Conservation (phyloP, 2,797 vertebrate species). For the Alosa sapidissima region DNA sequence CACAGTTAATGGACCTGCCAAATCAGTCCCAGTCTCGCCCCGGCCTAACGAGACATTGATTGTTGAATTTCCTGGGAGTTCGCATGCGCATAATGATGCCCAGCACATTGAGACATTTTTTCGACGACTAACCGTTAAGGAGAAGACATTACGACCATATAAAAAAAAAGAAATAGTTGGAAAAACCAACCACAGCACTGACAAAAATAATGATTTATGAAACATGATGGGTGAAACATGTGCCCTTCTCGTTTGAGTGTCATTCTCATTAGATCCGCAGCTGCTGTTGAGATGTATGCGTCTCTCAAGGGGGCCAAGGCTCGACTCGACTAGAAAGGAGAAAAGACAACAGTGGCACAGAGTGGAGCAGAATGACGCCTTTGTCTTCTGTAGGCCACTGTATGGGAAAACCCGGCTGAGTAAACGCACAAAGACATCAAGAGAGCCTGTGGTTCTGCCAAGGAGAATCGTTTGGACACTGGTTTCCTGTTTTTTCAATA, state of each 20-base stretch:
- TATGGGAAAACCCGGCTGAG: slow-evolving; percentile 22
- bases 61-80: slow-evolving; percentile 69
- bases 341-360: neutral
- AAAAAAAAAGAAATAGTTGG: neutral
- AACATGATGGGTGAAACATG: slow-evolving; percentile 50
- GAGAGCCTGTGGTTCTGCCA: neutral
- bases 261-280: slow-evolving; percentile 37
- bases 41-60: slow-evolving; percentile 73
- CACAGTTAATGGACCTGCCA: slow-evolving; percentile 75
- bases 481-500: neutral
- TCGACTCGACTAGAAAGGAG: neutral
- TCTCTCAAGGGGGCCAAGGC: slow-evolving; percentile 38
- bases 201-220: slow-evolving; percentile 45
- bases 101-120: slow-evolving; percentile 54
- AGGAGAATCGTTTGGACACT: slow-evolving; percentile 28
- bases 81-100: slow-evolving; percentile 58
- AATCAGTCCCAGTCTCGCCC: slow-evolving; percentile 65
- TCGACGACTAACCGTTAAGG: slow-evolving; percentile 51
- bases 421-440: neutral
- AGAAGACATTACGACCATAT: slow-evolving; percentile 6
- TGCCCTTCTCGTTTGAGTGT: slow-evolving; percentile 39
- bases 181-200: slow-evolving; percentile 39
- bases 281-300: slow-evolving; percentile 32
- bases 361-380: neutral
- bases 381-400: slow-evolving; percentile 23